Conservation (phyloP, 2,113 vertebrate species). For the Silurus asotus region DNA sequence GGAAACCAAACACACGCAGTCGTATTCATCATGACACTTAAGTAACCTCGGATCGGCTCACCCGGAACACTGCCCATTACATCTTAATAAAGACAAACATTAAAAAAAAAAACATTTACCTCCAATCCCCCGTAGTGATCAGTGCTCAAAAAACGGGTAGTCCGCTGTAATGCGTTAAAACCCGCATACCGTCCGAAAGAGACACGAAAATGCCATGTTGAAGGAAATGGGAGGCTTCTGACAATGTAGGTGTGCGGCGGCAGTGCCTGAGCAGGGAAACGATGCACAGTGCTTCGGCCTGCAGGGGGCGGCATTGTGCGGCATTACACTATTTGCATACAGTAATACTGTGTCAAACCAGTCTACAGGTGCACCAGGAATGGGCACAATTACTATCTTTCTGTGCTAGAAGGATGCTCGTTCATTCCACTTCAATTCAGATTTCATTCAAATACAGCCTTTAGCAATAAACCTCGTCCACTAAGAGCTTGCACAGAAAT, state of each 20-base stretch:
- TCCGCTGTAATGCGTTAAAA: conserved; percentile 16
- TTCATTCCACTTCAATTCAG: not conserved
- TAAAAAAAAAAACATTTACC: conserved; percentile 34
- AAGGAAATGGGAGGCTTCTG: conserved; percentile 60
- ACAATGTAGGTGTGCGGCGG: conserved; percentile 57
- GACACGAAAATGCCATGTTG: conserved; percentile 49
- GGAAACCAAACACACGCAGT: conserved; percentile 3
- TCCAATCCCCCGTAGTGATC: conserved; percentile 37
- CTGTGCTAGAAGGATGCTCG: not conserved
- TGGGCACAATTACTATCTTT: not conserved
- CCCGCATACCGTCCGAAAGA: conserved; percentile 30
- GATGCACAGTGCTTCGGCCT: not conserved
- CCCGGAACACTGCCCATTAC: conserved; percentile 30
- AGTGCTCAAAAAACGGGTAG: conserved; percentile 19
- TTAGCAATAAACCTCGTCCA: not conserved
- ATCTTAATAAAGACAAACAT: not conserved
- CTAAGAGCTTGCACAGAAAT: not conserved
- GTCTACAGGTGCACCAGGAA: not conserved
- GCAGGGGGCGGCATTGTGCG: not conserved
- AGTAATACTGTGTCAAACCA: not conserved
- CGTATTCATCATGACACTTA: not conserved
- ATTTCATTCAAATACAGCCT: not conserved
- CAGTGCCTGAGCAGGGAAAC: not conserved
- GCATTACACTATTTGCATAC: not conserved
- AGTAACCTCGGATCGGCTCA: not conserved